Base-by-base conservation (phyloP, 1,140 invertebrate species). In the Protaetia brevitarsis region DNA sequence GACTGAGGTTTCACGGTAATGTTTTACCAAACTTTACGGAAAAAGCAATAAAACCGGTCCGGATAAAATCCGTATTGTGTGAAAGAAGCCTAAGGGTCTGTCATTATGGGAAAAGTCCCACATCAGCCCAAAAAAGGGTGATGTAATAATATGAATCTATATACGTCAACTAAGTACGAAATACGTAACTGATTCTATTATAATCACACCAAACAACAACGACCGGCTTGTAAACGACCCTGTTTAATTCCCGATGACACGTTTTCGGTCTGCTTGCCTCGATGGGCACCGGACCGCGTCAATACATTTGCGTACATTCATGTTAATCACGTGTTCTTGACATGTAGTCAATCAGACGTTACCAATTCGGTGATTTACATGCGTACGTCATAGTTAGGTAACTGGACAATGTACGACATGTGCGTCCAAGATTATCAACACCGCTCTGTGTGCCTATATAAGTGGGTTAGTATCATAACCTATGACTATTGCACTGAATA, bases 261-360 rank as follows among this genome's bases (percentile, higher is more conserved):
- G 41, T 51, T 51, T 51, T 51, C 41, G 41, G 41, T 51, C 19
- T 10, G 41, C 41, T 51, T 51, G 19, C 41, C 26, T 23, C 41
- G 41, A 51, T 51, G 41, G 41, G 6, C 41, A 19, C 19, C 41
- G 21, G 41, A 51, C 41, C 19, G 16, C 26, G 41, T 23, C 19
- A 19, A 23, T 19, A 51, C 41, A 51, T 51, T 51, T 51, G 41
- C 26, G 41, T 51, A 51, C 41, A 51, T 51, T 51, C 41, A 51
- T 51, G 41, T 51, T 51, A 51, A 51, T 51, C 41, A 51, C 41
- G 41, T 51, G 41, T 51, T 51, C 41, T 51, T 51, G 41, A 51
- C 41, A 51, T 51, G 41, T 51, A 51, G 41, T 51, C 41, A 51
- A 51, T 51, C 41, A 51, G 41, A 51, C 41, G 16, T 51, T 23